Conservation (phyloP, 2,113 vertebrate species). For the Dipodomys stephensi region DNA sequence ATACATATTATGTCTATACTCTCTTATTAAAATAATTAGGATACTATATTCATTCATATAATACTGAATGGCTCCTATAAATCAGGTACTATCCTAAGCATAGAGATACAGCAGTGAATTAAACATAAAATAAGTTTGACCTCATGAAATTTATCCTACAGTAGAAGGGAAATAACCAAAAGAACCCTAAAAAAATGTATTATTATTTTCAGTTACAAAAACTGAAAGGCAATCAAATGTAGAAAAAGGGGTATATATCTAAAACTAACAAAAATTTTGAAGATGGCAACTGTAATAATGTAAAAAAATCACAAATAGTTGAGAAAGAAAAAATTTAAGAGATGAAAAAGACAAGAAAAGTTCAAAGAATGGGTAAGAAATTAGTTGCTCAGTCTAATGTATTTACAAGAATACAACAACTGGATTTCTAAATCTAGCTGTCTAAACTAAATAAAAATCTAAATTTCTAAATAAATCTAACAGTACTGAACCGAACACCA, state of each 20-base stretch:
- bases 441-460: constrained; percentile 1
- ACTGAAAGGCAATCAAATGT: not conserved
- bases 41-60: constrained; percentile 6
- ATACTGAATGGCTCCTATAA: constrained; percentile 39
- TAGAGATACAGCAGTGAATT: not conserved
- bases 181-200: too few species aligned
- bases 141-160: constrained; percentile 3
- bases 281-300: not conserved
- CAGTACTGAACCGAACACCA: not conserved
- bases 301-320: constrained; percentile 46
- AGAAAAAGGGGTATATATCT: not conserved
- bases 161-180: constrained; percentile 18
- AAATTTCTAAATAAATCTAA: constrained; percentile 49
- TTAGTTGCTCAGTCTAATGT: constrained; percentile 26
- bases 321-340: not conserved
- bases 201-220: too few species aligned
- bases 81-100: not conserved
- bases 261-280: not conserved
- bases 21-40: not conserved
- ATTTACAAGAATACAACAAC: constrained; percentile 12
- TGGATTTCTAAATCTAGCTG: constrained; percentile 43
- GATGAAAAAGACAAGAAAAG: not conserved
- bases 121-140: not conserved
- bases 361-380: not conserved
- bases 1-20: not conserved